Evolutionary conservation across 2,113 vertebrate genomes (phyloP), one percentile per base, ranked within the genome.

Genomic region (Prinia subflava): DNA sequence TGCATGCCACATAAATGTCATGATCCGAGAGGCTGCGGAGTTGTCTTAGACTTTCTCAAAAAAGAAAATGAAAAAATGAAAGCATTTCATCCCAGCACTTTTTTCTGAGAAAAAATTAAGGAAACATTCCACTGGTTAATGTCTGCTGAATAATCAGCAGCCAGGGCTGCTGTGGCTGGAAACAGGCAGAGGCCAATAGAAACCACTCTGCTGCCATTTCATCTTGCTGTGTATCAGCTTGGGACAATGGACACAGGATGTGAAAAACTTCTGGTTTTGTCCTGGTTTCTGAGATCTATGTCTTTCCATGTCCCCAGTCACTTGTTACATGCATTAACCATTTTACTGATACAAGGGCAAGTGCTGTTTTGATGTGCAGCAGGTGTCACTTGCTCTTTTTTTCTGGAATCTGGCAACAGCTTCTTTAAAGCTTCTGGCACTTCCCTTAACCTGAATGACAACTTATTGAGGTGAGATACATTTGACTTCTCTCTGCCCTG

Each of bases 21-120:
- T 1, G 1, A 85, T 59, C 53, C 0, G 0, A 67, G 23, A 71
- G 73, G 33, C 52, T 52, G 41, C 1, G 0, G 0, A 79, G 28
- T 25, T 24, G 49, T 23, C 79, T 56, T 41, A 56, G 47, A 30
- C 17, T 27, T 59, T 85, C 81, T 63, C 60, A 83, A 71, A 64
- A 41, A 52, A 35, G 19, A 13, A 42, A 57, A 52, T 23, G 20
- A 33, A 74, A 41, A 52, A 7, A 73, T 76, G 67, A 92, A 91
- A 90, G 42, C 13, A 55, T 76, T 93, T 92, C 42, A 27, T 70
- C n/a, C 37, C 44, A 87, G 71, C 42, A 83, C 42, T 39, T 78
- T 77, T 87, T 87, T 88, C 80, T 27, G 37, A 28, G 18, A 68
- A 44, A 62, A 89, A 74, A 71, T 62, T 14, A 90, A 42, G 80